Conservation (phyloP, 2,888 invertebrate genomes). For the Sphaerophoria taeniata region DNA sequence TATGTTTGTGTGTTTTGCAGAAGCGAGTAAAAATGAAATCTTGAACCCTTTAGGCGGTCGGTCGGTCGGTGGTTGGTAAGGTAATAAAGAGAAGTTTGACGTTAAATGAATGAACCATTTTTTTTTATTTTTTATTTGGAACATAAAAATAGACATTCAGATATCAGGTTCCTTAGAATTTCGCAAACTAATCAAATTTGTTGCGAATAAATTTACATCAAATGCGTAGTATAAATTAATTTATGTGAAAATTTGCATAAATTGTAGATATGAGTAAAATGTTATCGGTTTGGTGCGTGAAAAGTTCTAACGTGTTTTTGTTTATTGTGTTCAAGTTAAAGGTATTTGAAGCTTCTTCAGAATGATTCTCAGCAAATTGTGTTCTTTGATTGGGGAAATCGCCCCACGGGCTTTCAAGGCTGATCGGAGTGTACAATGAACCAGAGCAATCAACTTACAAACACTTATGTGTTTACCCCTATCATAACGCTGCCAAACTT, state of each 20-base stretch:
- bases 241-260: conserved; percentile 57
- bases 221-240: conserved; percentile 26
- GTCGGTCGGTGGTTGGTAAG: not conserved
- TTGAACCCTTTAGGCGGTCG: not conserved
- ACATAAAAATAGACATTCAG: not conserved
- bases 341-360: conserved; percentile 1
- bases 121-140: not conserved
- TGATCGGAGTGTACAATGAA: conserved; percentile 63
- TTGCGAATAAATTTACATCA: conserved; percentile 61
- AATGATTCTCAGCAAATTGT: conserved; percentile 26
- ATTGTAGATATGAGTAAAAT: conserved; percentile 46
- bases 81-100: not conserved
- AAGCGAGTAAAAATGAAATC: not conserved
- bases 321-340: not conserved
- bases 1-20: not conserved
- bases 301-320: conserved; percentile 41
- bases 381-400: conserved; percentile 9
- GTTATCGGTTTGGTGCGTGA: conserved; percentile 49
- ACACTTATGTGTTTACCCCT: not conserved
- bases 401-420: conserved; percentile 50
- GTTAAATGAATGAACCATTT: conserved; percentile 46
- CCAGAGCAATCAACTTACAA: conserved; percentile 21
- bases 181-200: conserved; percentile 41
- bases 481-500: not conserved
- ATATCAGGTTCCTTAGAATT: conserved; percentile 56